Percentiles rank a stretch among this genome's conserved stretches.
Conservation (phyloP, 2,797 vertebrate genomes). For the Trachurus trachurus region DNA sequence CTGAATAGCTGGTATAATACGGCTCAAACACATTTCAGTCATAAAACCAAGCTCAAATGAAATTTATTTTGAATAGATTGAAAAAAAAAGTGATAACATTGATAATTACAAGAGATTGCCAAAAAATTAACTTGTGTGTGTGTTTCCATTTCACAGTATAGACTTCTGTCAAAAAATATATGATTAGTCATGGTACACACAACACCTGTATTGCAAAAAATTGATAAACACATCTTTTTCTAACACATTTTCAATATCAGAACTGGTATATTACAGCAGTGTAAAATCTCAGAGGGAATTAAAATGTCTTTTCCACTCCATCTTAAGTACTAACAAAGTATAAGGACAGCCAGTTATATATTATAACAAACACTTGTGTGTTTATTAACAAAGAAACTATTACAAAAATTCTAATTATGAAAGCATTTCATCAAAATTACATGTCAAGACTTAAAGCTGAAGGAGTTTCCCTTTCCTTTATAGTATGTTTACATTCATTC, state of each 20-base stretch:
- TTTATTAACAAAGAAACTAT: neutral
- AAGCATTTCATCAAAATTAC: neutral
- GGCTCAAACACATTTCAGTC: neutral
- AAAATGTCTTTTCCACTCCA: slow-evolving; percentile 6
- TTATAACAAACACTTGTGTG: neutral
- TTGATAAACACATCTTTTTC: slow-evolving; percentile 3
- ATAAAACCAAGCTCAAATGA: neutral
- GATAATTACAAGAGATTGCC: neutral
- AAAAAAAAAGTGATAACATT: neutral
- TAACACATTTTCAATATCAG: slow-evolving; percentile 34
- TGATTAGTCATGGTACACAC: slow-evolving; percentile 4
- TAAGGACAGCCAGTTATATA: slow-evolving; percentile 41
- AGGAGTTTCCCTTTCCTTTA: slow-evolving; percentile 5
- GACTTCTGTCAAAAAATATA: slow-evolving; percentile 7
- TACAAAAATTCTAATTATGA: slow-evolving; percentile 16
- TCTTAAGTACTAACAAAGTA: slow-evolving; percentile 75
- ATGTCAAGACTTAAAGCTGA: slow-evolving; percentile 1
- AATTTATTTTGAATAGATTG: neutral
- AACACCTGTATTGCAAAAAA: neutral
- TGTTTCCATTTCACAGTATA: neutral
- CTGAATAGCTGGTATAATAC: no score
- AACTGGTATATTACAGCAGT: slow-evolving; percentile 28
- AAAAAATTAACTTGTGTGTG: no score
- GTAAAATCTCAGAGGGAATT: slow-evolving; percentile 28
- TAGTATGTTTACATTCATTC: neutral